Evolutionary conservation across 92 coral and sea anemone genomes (phyloP), one percentile per base, ranked within the genome.

Genomic region (Bergia sp.): DNA sequence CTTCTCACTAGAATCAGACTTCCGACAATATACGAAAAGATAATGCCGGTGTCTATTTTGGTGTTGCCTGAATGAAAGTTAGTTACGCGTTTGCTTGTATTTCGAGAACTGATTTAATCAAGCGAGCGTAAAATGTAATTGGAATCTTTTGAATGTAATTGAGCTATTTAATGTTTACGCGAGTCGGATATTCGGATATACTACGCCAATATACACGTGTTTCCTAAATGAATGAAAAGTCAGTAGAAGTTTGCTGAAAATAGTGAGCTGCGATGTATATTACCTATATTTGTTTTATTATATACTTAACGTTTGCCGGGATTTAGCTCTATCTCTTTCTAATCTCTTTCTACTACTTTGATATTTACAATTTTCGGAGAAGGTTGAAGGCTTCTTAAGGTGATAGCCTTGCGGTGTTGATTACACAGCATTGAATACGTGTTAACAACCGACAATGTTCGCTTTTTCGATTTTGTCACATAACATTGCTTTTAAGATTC

Each of bases 1-100:
- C 4, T n/a, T 65, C 73, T 65, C n/a, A 15, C 13, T 65, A 12
- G 4, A 16, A 4, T 65, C 73, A 71, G 77, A 73, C 77, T 73
- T 73, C 77, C 77, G 77, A 73, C 77, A 73, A 38, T 43, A 73
- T 38, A 38, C 77, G 77, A 73, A 38, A 73, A 29, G 15, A 69
- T 36, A 38, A 38, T 38, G 77, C 77, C 77, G 77, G 77, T 73
- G 42, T 73, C 77, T 29, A 1, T 73, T 73, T 73, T 37, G 10
- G 77, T 37, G 42, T 73, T 43, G 43, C 39, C 15, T 73, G 77
- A 73, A 73, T 73, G 42, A 73, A 73, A 73, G 18, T 38, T 29
- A 29, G 77, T 73, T 73, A 73, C 36, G 77, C 43, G 20, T 61
- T 61, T 61, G 69, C 69, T 61, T 61, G 69, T 61, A 20, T 73